Evolutionary conservation across 2,888 invertebrate species (phyloP).

Genomic region (Yponomeuta evonymella): DNA sequence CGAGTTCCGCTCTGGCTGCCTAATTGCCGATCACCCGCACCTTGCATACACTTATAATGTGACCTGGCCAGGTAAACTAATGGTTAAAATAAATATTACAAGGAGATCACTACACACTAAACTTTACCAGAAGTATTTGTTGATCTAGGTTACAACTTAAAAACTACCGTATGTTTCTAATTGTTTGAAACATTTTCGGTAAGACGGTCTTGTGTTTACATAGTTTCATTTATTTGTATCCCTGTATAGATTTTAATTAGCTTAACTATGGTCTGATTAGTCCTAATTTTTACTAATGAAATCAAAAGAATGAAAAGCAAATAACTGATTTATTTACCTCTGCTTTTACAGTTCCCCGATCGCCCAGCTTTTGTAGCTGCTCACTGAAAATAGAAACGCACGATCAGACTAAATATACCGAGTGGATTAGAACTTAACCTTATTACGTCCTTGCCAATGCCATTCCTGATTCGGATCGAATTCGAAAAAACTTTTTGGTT

Average conservation of each 20-base stretch:
- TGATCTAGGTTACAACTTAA: too few relatives aligned
- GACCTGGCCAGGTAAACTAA: not conserved
- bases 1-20: slow-evolving; percentile 57
- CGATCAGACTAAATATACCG: slow-evolving; percentile 24
- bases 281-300: too few relatives aligned
- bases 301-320: not conserved
- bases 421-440: slow-evolving; percentile 12
- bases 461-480: not conserved
- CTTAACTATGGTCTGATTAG: too few relatives aligned
- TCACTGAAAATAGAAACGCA: slow-evolving; percentile 52
- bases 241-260: too few relatives aligned
- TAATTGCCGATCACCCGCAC: slow-evolving; percentile 59
- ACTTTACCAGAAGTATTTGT: too few relatives aligned
- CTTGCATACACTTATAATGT: slow-evolving; percentile 1
- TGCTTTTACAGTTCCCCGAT: slow-evolving; percentile 57
- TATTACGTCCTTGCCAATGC: slow-evolving; percentile 13
- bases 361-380: slow-evolving; percentile 50
- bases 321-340: slow-evolving; percentile 56
- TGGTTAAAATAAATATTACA: not conserved
- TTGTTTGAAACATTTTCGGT: too few relatives aligned
- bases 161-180: too few relatives aligned
- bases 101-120: too few relatives aligned
- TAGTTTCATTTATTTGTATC: too few relatives aligned
- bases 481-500: too few relatives aligned
- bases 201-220: too few relatives aligned